Evolutionary conservation across 1,140 invertebrate genomes (phyloP).

Genomic region (Atta texana): DNA sequence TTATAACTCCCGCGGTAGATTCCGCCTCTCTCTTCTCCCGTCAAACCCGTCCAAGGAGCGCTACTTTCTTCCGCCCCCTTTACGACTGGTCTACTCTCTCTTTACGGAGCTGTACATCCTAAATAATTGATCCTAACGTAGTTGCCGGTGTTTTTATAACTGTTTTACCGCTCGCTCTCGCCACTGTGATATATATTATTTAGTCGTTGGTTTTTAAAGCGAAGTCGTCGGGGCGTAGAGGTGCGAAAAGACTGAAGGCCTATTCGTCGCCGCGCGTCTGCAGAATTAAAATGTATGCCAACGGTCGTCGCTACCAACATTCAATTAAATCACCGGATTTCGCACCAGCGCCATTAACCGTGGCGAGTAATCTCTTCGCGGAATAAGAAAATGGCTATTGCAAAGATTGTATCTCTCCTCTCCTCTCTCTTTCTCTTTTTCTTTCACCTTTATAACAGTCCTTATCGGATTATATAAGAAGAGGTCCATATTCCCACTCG

Average conservation of each 20-base stretch:
- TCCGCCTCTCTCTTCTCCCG: slow-evolving; percentile 63
- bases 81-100: slow-evolving; percentile 83
- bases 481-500: neutral
- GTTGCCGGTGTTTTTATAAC: slow-evolving; percentile 86
- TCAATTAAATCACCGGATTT: slow-evolving; percentile 58
- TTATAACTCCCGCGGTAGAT: slow-evolving; percentile 79
- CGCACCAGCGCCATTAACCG: slow-evolving; percentile 39
- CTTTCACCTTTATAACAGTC: neutral
- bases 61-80: slow-evolving; percentile 81
- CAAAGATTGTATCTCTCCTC: neutral
- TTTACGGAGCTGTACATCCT: slow-evolving; percentile 81
- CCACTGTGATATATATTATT: slow-evolving; percentile 84
- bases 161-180: slow-evolving; percentile 85
- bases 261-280: slow-evolving; percentile 46
- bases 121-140: slow-evolving; percentile 86
- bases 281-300: slow-evolving; percentile 59
- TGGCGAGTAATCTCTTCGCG: slow-evolving; percentile 32
- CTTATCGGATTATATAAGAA: neutral
- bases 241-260: slow-evolving; percentile 79
- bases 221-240: slow-evolving; percentile 81
- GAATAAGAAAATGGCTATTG: slow-evolving; percentile 52
- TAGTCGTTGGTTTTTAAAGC: slow-evolving; percentile 84
- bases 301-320: slow-evolving; percentile 34
- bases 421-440: neutral
- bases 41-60: slow-evolving; percentile 77